Evolutionary conservation across 2,113 vertebrate genomes (phyloP).

Genomic region (Megalops atlanticus): DNA sequence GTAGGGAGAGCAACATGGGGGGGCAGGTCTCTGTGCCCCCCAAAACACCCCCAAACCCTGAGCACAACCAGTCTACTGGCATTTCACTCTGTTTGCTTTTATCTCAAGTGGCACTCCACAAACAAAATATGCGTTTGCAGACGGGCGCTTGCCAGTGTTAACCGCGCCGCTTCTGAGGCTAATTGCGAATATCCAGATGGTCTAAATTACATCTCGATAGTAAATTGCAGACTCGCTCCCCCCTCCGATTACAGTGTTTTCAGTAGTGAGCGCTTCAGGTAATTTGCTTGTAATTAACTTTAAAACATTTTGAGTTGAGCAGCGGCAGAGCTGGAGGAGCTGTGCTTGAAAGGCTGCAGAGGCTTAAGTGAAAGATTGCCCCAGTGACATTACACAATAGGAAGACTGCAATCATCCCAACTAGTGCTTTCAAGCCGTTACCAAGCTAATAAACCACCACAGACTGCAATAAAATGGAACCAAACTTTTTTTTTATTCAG

Average conservation of each 20-base stretch:
- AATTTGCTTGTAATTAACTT: conserved; percentile 39
- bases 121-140: conserved; percentile 24
- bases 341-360: conserved; percentile 7
- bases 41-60: neutral
- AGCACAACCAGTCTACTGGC: conserved; percentile 33
- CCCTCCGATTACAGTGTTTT: conserved; percentile 29
- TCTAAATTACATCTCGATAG: conserved; percentile 42
- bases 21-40: neutral
- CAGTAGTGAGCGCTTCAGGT: conserved; percentile 28
- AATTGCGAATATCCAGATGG: conserved; percentile 41
- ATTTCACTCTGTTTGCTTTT: conserved; percentile 21
- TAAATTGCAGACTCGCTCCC: conserved; percentile 12
- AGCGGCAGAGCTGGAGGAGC: conserved; percentile 1
- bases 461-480: conserved; percentile 12
- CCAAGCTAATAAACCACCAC: conserved; percentile 17
- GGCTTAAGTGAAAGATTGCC: conserved; percentile 13
- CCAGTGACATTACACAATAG: conserved; percentile 62
- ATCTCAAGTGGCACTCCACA: conserved; percentile 31
- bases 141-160: conserved; percentile 12
- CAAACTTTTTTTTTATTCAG: conserved; percentile 8
- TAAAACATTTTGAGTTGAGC: conserved; percentile 23
- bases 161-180: conserved; percentile 30
- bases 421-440: conserved; percentile 17
- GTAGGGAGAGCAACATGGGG: neutral
- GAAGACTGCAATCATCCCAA: conserved; percentile 25